These are phyloP conservation scores for Ondatra zibethicus DNA, from an alignment of 2,113 vertebrate genomes.

Conservation along the genomic window DNA sequence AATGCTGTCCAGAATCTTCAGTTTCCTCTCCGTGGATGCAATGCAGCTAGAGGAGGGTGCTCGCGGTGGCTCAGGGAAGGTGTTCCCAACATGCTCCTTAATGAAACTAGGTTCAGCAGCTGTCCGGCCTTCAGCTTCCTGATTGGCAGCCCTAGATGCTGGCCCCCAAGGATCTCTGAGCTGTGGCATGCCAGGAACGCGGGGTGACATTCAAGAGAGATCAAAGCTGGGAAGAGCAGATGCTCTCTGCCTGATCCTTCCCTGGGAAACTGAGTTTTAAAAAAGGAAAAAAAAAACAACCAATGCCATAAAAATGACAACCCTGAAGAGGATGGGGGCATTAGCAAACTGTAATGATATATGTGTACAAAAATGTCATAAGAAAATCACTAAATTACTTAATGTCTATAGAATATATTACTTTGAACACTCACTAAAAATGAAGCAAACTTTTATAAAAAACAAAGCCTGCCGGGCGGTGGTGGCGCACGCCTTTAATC, in stretches of 20 bases:
- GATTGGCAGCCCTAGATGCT: not conserved
- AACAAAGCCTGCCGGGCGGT: too few species aligned
- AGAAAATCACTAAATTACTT: not conserved
- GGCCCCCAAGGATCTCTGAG: not conserved
- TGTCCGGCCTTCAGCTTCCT: not conserved
- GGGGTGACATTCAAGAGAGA: conserved; percentile 21
- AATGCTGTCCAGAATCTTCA: not conserved
- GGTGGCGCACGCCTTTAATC: too few species aligned
- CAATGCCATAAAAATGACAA: not conserved
- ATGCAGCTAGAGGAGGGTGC: not conserved
- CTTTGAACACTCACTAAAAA: not conserved
- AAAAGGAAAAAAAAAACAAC: conserved; percentile 22
- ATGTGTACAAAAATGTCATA: not conserved
- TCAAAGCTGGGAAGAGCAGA: conserved; percentile 60
- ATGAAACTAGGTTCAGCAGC: not conserved
- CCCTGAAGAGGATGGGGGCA: not conserved
- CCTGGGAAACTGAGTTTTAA: conserved; percentile 51
- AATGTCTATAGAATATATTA: not conserved
- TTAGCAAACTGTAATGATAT: not conserved
- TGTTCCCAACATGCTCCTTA: accelerated
- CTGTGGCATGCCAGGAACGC: conserved; percentile 12
- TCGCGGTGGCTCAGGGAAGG: too few species aligned
- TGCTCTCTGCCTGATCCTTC: not conserved
- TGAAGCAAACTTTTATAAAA: not conserved
- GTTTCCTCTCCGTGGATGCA: not conserved